A percentile compares a stretch with the other conserved stretches of the same genome.
These are phyloP conservation scores for Bovichtus variegatus DNA, from an alignment of 2,797 vertebrate genomes.

Conservation along the genomic window DNA sequence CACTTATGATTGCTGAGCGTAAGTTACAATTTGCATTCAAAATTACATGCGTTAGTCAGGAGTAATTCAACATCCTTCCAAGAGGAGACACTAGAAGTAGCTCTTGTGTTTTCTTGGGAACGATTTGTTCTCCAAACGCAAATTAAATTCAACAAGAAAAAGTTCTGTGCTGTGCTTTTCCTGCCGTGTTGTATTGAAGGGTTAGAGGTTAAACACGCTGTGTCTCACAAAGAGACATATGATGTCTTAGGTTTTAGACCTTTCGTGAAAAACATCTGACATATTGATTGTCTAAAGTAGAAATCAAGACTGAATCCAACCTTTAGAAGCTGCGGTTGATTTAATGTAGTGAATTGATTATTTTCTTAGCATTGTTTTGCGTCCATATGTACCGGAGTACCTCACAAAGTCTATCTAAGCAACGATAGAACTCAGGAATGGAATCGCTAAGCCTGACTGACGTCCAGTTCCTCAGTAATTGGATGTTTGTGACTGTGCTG, in stretches of 20 bases:
- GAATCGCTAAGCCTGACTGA: conserved; percentile 26
- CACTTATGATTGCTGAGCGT: conserved; percentile 96
- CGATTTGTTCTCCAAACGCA: conserved; percentile 31
- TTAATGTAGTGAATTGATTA: not conserved
- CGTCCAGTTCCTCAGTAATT: conserved; percentile 46
- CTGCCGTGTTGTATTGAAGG: conserved; percentile 13
- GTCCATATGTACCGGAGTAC: conserved; percentile 1
- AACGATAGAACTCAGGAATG: conserved; percentile 9
- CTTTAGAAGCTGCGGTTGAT: not conserved
- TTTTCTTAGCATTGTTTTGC: conserved; percentile 1
- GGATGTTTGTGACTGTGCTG: conserved; percentile 38
- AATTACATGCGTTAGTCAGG: conserved; percentile 32
- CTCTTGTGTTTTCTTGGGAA: conserved; percentile 9
- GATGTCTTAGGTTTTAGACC: not conserved
- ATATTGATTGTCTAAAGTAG: not conserved
- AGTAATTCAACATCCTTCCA: conserved; percentile 32
- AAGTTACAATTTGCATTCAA: conserved; percentile 75
- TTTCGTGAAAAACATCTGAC: conserved; percentile 4
- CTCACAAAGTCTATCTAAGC: not conserved
- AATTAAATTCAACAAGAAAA: conserved; percentile 16
- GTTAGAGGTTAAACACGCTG: no score
- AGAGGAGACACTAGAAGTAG: conserved; percentile 13
- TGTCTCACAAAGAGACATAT: conserved; percentile 8
- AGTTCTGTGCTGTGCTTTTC: not conserved
- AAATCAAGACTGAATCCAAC: conserved; percentile 4